Percentiles rank a stretch among this genome's conserved stretches.
These are phyloP conservation scores for Brenthis ino DNA, from an alignment of 2,888 invertebrate species.

Conservation along the genomic window DNA sequence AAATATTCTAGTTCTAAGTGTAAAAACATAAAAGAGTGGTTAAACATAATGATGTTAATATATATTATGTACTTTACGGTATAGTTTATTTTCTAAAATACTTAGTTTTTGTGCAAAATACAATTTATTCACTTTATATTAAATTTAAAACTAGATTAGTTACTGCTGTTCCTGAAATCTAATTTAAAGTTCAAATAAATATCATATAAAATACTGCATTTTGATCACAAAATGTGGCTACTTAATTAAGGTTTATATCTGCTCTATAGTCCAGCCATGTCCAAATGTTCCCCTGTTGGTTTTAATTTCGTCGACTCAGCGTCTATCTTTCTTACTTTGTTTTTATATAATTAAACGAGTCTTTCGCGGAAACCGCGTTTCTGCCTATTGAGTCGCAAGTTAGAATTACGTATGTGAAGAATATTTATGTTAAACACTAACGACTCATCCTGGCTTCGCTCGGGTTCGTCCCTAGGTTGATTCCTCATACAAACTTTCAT, in stretches of 20 bases:
- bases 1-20: no score
- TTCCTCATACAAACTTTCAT: no score
- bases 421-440: no score
- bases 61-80: no score
- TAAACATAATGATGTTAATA: no score
- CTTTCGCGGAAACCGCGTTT: background rate
- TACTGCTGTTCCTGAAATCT: background rate
- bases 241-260: slow-evolving; percentile 13
- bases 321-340: slow-evolving; percentile 13
- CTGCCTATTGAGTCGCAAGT: background rate
- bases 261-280: slow-evolving; percentile 12
- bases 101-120: no score
- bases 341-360: slow-evolving; percentile 10
- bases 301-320: slow-evolving; percentile 15
- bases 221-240: slow-evolving; percentile 8
- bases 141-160: no score
- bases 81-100: no score
- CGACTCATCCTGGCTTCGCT: no score
- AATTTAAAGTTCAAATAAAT: background rate
- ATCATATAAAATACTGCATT: background rate
- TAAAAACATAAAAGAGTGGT: no score
- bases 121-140: no score
- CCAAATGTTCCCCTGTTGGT: slow-evolving; percentile 13
- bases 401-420: background rate
- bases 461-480: no score